Conservation (phyloP, 2,888 invertebrate species). For the Panorpa germanica region DNA sequence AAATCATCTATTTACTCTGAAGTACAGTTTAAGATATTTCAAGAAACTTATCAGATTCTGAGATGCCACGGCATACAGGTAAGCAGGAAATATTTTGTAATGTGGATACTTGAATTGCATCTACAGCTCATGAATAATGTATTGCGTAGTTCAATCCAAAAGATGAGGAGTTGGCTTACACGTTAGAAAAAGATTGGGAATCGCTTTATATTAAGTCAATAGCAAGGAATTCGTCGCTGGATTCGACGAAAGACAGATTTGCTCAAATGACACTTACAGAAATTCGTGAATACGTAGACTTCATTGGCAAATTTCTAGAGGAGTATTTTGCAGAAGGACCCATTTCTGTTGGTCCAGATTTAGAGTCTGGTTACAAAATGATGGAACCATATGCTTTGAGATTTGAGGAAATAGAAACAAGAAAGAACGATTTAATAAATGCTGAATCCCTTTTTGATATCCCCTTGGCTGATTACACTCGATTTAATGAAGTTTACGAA, state of each 20-base stretch:
- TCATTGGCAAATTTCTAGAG: slow-evolving; percentile 45
- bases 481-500: slow-evolving; percentile 39
- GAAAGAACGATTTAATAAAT: slow-evolving; percentile 28
- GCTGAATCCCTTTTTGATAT: slow-evolving; percentile 81
- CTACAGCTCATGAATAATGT: background rate
- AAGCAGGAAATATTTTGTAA: too few relatives aligned
- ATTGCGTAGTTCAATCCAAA: background rate
- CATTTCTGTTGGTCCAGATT: slow-evolving; percentile 53
- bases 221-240: slow-evolving; percentile 46
- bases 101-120: background rate
- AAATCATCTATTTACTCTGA: slow-evolving; percentile 61
- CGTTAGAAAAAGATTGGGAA: slow-evolving; percentile 48
- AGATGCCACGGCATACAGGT: slow-evolving; percentile 50
- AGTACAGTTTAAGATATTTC: slow-evolving; percentile 49
- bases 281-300: slow-evolving; percentile 44
- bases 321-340: slow-evolving; percentile 63
- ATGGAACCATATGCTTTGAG: slow-evolving; percentile 36
- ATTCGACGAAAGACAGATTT: slow-evolving; percentile 73
- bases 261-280: slow-evolving; percentile 60
- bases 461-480: slow-evolving; percentile 64
- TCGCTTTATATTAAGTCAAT: slow-evolving; percentile 45
- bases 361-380: slow-evolving; percentile 49
- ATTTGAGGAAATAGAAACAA: slow-evolving; percentile 43
- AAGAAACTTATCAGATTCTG: slow-evolving; percentile 61
- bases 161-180: slow-evolving; percentile 27